A percentile compares a stretch with the other conserved stretches of the same genome.
Evolutionary conservation across 1,140 invertebrate genomes (phyloP).

Genomic region (Saxidomus purpurata): DNA sequence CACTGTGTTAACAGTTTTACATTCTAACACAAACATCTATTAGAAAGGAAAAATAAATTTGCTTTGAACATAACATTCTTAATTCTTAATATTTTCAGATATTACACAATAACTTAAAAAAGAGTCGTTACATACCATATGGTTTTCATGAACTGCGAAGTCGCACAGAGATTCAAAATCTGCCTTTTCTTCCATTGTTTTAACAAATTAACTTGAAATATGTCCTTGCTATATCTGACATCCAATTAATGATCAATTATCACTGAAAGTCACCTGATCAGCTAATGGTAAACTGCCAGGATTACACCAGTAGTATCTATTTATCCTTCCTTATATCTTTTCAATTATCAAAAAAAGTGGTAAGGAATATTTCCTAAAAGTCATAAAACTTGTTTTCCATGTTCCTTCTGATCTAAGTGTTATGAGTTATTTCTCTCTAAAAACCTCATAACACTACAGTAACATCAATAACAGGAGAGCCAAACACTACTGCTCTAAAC

Average conservation of each 20-base stretch:
- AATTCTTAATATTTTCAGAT: too few species aligned
- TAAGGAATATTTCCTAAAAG: background rate
- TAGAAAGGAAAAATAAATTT: too few species aligned
- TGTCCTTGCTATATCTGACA: background rate
- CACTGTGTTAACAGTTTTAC: too few species aligned
- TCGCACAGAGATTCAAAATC: slow-evolving; percentile 67
- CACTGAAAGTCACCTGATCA: background rate
- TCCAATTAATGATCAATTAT: slow-evolving; percentile 5
- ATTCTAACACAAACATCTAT: too few species aligned
- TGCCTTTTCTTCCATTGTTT: slow-evolving; percentile 65
- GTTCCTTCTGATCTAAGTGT: slow-evolving; percentile 4
- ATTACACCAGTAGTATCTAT: background rate
- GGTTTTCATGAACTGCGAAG: slow-evolving; percentile 50
- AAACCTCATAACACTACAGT: background rate
- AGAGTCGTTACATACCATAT: slow-evolving; percentile 59
- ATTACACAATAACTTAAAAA: background rate
- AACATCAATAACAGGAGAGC: background rate
- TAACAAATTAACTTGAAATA: background rate
- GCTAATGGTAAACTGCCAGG: background rate
- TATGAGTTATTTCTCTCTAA: slow-evolving; percentile 18
- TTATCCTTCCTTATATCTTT: background rate
- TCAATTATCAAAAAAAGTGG: slow-evolving; percentile 15
- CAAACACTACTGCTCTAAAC: background rate
- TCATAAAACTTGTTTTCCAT: background rate
- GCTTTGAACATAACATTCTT: too few species aligned